Percentiles rank a stretch among this genome's conserved stretches.
phyloP scores from a whole-genome alignment of 2,113 vertebrate species.

The Ictalurus furcatus region DNA sequence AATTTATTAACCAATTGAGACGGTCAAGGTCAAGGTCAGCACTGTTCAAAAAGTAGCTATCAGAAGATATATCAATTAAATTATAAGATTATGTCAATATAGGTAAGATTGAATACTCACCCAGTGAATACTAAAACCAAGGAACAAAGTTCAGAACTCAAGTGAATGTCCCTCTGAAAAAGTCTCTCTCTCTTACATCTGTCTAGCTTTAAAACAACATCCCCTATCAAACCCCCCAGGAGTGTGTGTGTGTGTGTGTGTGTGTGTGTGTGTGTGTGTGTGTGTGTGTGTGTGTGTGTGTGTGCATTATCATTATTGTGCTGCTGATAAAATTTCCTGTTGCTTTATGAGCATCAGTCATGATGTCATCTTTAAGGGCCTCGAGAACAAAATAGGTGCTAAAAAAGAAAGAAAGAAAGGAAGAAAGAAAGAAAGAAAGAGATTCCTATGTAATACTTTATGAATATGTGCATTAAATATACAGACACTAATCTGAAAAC shows the following conservation, averaged over 20 bases:
- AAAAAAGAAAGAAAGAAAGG: too few relatives aligned
- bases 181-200: slow-evolving; percentile 14
- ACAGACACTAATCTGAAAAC: background rate
- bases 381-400: slow-evolving; percentile 60
- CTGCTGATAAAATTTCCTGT: slow-evolving; percentile 66
- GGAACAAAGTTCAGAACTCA: slow-evolving; percentile 3
- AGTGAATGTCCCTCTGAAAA: background rate
- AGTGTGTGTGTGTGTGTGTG: background rate
- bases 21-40: background rate
- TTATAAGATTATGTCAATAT: background rate
- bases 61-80: background rate
- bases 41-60: background rate
- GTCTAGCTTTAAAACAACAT: slow-evolving; percentile 34
- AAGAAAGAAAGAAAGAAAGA: too few relatives aligned
- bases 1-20: background rate
- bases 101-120: slow-evolving; percentile 15
- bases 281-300: slow-evolving; percentile 31
- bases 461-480: background rate
- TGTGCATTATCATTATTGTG: slow-evolving; percentile 44
- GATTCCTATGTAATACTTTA: background rate
- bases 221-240: background rate
- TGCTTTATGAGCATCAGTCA: slow-evolving; percentile 63
- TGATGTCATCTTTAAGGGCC: slow-evolving; percentile 68
- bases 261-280: slow-evolving; percentile 31
- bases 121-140: background rate